Evolutionary conservation across 2,113 vertebrate species (phyloP).

Genomic region (Aegotheles bennettii): DNA sequence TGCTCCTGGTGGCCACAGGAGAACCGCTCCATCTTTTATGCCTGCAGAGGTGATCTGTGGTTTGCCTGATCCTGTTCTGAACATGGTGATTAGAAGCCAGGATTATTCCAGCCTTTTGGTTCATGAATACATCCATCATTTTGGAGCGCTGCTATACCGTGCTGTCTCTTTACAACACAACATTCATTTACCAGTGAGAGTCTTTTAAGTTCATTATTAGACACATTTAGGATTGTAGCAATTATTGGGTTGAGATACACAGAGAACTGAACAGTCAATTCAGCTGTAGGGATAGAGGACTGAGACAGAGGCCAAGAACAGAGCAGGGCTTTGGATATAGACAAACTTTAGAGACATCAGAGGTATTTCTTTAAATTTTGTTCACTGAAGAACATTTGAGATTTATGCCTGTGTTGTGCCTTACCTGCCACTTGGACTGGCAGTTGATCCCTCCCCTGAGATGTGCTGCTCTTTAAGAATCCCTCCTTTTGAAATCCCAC

Average conservation of each 20-base stretch:
- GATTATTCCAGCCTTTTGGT: constrained; percentile 37
- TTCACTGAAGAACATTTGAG: constrained; percentile 44
- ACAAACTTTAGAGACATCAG: constrained; percentile 52
- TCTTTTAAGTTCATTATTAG: neutral
- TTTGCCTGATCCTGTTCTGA: neutral
- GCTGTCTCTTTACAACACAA: neutral
- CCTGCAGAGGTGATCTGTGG: neutral
- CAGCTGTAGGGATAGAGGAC: constrained; percentile 24
- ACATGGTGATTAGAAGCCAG: neutral
- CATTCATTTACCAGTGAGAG: neutral
- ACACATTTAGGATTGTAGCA: neutral
- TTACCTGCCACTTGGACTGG: constrained; percentile 72
- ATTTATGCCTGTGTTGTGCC: constrained; percentile 55
- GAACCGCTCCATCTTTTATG: neutral
- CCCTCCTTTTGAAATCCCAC: constrained; percentile 70
- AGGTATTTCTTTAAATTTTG: constrained; percentile 45
- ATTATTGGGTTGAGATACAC: neutral
- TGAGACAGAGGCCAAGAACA: constrained; percentile 58
- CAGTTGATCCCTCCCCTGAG: constrained; percentile 70
- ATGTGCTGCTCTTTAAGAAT: constrained; percentile 67
- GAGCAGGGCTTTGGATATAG: constrained; percentile 45
- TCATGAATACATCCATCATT: constrained; percentile 5
- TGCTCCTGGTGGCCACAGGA: neutral
- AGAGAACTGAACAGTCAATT: neutral
- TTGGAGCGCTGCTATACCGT: neutral